Evolutionary conservation across 2,797 vertebrate species (phyloP).

Genomic region (Sylvia borin): DNA sequence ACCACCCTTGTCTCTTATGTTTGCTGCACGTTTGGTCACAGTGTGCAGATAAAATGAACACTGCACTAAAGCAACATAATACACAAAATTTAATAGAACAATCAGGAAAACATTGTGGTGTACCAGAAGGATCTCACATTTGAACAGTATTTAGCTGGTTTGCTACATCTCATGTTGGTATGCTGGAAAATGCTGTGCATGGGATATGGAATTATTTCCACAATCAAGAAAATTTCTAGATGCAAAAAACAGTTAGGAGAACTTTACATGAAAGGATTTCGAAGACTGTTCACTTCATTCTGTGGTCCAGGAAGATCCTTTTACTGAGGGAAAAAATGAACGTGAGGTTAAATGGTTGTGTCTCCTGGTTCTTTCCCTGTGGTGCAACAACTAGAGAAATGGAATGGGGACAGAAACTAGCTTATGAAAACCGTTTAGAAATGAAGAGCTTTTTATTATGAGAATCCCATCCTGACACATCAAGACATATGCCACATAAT

Average conservation of each 20-base stretch:
- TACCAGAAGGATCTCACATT: not conserved
- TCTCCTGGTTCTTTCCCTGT: not conserved
- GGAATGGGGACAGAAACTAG: not conserved
- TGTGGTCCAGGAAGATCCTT: not conserved
- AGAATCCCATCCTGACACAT: not conserved
- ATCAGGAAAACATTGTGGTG: not conserved
- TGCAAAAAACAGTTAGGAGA: not conserved
- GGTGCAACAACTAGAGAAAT: not conserved
- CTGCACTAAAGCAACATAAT: not conserved
- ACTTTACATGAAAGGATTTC: not conserved
- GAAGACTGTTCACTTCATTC: not conserved
- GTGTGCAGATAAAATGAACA: not conserved
- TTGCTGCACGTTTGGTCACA: not conserved
- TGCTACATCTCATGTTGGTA: not conserved
- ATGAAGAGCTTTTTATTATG: not conserved
- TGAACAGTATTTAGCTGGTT: not conserved
- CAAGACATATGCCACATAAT: fast-evolving
- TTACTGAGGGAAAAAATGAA: not conserved
- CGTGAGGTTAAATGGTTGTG: not conserved
- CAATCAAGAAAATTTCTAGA: not conserved
- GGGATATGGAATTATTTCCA: not conserved
- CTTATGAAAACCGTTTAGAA: not conserved
- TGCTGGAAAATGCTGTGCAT: not conserved
- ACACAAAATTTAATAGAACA: not conserved
- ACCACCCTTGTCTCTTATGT: not conserved